Evolutionary conservation across 1,140 invertebrate species (phyloP), one percentile per base, ranked within the genome.

Genomic region (Trypoxylus dichotomus): DNA sequence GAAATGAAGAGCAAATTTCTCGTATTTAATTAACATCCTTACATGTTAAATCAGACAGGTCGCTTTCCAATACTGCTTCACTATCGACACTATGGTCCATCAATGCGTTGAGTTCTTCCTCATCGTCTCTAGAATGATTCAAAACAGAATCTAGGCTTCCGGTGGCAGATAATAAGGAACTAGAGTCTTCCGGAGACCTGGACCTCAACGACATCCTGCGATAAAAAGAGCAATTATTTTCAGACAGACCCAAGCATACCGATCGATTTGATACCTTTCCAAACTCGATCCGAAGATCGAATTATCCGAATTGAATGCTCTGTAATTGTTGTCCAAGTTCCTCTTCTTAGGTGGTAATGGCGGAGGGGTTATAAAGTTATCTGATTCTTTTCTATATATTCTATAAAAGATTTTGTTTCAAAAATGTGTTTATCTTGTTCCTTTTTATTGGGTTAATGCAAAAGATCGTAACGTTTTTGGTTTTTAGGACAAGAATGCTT

Each of bases 111-210:
- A 92, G 89, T 86, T 92, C 91, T 81, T 90, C 89, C 82, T 95
- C 94, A 80, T 92, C 91, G 81, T 90, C 89, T 72, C 92, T 90
- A 6, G 94, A 94, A 78, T 94, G 92, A 86, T 95, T 95, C 74
- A 95, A 85, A 82, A 94, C 93, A 0, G 94, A 96, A 86, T 96
- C 95, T 79, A 95, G 86, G 78, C 94, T 95, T 43, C 94, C 94
- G 79, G 91, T 93, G 74, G 91, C 92, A 47, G 92, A 93, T 74
- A 93, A 87, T 37, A 93, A 87, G 47, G 91, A 92, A 79, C 90
- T 90, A 43, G 91, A 92, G 83, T 92, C 91, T 83, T 92, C 90
- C 41, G 90, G 92, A 13, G 91, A 92, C 79, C 89, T 88, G 76
- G 91, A 92, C 32, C 90, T 86, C 71, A 91, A 85, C 11, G 91